These are phyloP conservation scores for Schrankia costaestrigalis DNA, from an alignment of 2,888 invertebrate genomes.

Conservation along the genomic window DNA sequence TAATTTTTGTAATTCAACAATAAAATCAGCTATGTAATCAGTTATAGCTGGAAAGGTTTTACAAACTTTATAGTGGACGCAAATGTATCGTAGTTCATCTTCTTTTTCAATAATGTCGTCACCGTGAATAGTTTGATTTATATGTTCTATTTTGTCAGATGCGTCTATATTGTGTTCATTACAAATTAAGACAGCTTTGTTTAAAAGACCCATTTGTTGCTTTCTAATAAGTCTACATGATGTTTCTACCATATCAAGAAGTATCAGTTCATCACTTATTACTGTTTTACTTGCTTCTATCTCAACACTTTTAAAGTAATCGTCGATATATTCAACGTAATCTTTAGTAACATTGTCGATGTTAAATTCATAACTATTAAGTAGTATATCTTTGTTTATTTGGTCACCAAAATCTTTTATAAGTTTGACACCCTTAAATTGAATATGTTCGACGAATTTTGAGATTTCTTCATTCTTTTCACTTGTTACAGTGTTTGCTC, in stretches of 20 bases:
- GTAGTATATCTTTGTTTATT: constrained; percentile 9
- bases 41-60: constrained; percentile 40
- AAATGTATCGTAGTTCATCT: constrained; percentile 35
- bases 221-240: constrained; percentile 24
- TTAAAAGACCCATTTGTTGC: constrained; percentile 18
- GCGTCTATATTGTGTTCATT: neutral
- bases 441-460: constrained; percentile 8
- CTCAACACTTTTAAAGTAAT: too few species aligned
- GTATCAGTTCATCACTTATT: constrained; percentile 24
- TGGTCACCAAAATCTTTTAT: neutral
- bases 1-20: constrained; percentile 35
- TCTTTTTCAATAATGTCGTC: constrained; percentile 26
- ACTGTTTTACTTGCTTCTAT: too few species aligned
- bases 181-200: too few species aligned
- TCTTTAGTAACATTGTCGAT: constrained; percentile 6
- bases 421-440: constrained; percentile 4
- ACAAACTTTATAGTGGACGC: constrained; percentile 34
- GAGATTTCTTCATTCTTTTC: neutral
- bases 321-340: constrained; percentile 9
- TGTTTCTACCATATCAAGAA: constrained; percentile 34
- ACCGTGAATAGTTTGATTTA: constrained; percentile 17
- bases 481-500: neutral
- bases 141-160: neutral
- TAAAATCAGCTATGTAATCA: constrained; percentile 37
- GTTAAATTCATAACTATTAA: constrained; percentile 5